These are phyloP conservation scores for Cyaniris semiargus DNA, from an alignment of 2,888 invertebrate species.

Conservation along the genomic window DNA sequence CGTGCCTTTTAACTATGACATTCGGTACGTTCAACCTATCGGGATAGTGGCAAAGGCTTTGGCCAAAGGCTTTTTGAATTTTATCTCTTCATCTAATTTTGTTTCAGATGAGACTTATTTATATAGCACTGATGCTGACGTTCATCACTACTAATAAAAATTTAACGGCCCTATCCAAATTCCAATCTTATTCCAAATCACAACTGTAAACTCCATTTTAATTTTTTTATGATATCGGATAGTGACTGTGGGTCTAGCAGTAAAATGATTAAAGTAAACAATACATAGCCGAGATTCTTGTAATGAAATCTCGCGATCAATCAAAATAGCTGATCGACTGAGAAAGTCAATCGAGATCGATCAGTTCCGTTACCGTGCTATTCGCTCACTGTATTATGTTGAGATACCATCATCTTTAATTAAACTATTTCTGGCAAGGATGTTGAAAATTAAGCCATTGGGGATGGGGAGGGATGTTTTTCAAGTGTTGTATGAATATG, in stretches of 20 bases:
- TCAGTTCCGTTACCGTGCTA: slow-evolving; percentile 7
- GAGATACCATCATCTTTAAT: background rate
- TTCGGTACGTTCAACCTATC: background rate
- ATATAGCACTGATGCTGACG: too few species aligned
- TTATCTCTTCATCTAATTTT: background rate
- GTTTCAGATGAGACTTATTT: background rate
- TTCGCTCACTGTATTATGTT: background rate
- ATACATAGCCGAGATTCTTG: slow-evolving; percentile 1
- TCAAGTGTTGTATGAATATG: too few species aligned
- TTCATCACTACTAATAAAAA: background rate
- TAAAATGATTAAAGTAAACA: slow-evolving; percentile 6
- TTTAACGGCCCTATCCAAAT: background rate
- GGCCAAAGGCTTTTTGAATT: background rate
- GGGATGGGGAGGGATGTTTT: too few species aligned
- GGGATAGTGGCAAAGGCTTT: background rate
- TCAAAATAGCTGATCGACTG: slow-evolving; percentile 16
- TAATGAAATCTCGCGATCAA: slow-evolving; percentile 16
- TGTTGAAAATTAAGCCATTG: background rate
- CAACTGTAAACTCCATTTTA: background rate
- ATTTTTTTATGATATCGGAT: background rate
- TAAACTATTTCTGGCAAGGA: background rate
- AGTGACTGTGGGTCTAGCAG: background rate
- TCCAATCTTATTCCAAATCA: background rate
- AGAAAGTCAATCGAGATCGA: slow-evolving; percentile 7
- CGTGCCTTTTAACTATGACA: slow-evolving; percentile 17